These are phyloP conservation scores for Leptinotarsa juncta DNA, from an alignment of 2,888 invertebrate genomes.

Conservation along the genomic window DNA sequence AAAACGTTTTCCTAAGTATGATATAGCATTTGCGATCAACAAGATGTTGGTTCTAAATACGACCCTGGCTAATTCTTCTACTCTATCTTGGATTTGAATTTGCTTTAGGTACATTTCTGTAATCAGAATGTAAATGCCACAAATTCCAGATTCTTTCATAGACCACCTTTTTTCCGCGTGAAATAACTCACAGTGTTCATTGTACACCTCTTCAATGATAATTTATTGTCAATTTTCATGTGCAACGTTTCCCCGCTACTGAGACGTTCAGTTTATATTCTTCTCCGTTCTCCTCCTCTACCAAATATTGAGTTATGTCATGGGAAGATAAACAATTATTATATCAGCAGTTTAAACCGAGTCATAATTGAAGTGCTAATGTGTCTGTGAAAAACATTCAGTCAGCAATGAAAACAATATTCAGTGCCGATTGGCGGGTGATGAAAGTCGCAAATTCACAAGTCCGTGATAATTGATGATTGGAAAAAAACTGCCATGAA, in stretches of 20 bases:
- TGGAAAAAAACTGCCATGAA: background rate
- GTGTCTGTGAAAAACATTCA: background rate
- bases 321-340: constrained; percentile 14
- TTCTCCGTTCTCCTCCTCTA: background rate
- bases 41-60: no score
- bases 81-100: no score
- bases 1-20: no score
- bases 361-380: constrained; percentile 17
- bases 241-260: background rate
- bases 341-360: constrained; percentile 9
- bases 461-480: constrained; percentile 7
- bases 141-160: no score
- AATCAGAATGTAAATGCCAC: no score
- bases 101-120: no score
- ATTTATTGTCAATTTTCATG: background rate
- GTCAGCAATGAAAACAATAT: constrained; percentile 17
- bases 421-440: background rate
- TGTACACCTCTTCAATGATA: no score
- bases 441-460: background rate
- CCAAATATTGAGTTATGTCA: constrained; percentile 10
- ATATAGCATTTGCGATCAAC: no score
- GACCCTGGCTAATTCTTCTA: no score
- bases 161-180: no score
- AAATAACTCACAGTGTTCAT: no score
- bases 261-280: background rate